phyloP scores from a whole-genome alignment of 2,888 invertebrate genomes.

The Buathra laborator region DNA sequence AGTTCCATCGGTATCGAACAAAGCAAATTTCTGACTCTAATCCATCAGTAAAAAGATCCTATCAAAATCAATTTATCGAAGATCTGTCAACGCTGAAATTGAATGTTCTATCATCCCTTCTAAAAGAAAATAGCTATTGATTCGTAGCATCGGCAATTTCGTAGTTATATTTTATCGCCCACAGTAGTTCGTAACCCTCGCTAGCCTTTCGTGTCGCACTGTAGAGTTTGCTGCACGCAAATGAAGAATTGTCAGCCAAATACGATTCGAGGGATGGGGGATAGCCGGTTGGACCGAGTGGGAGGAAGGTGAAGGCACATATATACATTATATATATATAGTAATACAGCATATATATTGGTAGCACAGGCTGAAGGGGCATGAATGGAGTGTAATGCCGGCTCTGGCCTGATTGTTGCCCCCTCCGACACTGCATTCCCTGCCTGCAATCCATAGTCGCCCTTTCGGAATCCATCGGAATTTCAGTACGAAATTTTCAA shows the following conservation, averaged over 20 bases:
- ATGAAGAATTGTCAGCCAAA: constrained; percentile 85
- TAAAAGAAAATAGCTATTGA: not conserved
- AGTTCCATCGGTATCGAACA: constrained; percentile 7
- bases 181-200: constrained; percentile 55
- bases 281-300: constrained; percentile 38
- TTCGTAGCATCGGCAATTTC: not conserved
- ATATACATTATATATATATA: constrained; percentile 17
- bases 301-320: constrained; percentile 65
- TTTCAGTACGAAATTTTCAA: constrained; percentile 82
- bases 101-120: not conserved
- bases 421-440: constrained; percentile 72
- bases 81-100: not conserved
- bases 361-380: constrained; percentile 68
- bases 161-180: constrained; percentile 39
- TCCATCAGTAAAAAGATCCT: constrained; percentile 5
- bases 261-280: constrained; percentile 74
- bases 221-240: constrained; percentile 83
- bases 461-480: constrained; percentile 79
- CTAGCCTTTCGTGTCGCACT: constrained; percentile 56
- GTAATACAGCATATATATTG: constrained; percentile 46
- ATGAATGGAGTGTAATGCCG: constrained; percentile 85
- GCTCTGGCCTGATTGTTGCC: constrained; percentile 84
- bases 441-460: constrained; percentile 72
- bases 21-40: constrained; percentile 1
- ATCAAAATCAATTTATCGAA: not conserved